Evolutionary conservation across 2,113 vertebrate genomes (phyloP), one percentile per base, ranked within the genome.

Genomic region (Emydura subglobosa): DNA sequence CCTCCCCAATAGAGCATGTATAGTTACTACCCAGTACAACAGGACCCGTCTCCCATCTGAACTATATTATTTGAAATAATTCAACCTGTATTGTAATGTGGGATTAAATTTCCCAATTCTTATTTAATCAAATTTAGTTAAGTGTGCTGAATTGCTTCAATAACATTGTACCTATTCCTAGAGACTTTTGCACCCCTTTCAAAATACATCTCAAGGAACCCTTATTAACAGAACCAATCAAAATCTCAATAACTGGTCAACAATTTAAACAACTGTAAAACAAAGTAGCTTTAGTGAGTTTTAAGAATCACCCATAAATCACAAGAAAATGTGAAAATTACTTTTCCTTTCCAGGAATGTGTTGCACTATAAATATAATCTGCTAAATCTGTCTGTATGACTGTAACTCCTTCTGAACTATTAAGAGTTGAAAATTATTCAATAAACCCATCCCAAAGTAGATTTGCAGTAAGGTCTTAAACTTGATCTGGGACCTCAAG

Each of bases 381-480:
- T 93, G 8, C 49, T 86, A 13, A 3, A 82, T 91, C 72, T 89
- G 61, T 34, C 51, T 82, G 55, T 31, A 29, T 89, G 39, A 17
- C 85, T 82, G 61, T 49, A 89, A 49, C 53, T 49, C 7, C 53
- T 82, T 47, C 55, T 68, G 83, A 82, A 61, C 85, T 89, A 72
- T 72, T 95, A 83, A 86, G 68, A 94, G 14, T 7, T 79, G 86
- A 93, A 16, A 51, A 12, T 80, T 34, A 72, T 84, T 83, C 79
- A 39, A 27, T 82, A 95, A 93, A 92, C 34, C 53, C 88, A 76
- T 84, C 4, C 4, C 74, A 92, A 95, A 82, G 6, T 42, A 1
- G 65, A 49, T 84, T 94, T 92, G 83, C 89, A 92, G 93, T 31
- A 90, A 74, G 86, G 92, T 92, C 88, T 96, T 87, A 91, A 95